Conservation (phyloP, 2,113 vertebrate genomes). For the Rhagologus leucostigma region DNA sequence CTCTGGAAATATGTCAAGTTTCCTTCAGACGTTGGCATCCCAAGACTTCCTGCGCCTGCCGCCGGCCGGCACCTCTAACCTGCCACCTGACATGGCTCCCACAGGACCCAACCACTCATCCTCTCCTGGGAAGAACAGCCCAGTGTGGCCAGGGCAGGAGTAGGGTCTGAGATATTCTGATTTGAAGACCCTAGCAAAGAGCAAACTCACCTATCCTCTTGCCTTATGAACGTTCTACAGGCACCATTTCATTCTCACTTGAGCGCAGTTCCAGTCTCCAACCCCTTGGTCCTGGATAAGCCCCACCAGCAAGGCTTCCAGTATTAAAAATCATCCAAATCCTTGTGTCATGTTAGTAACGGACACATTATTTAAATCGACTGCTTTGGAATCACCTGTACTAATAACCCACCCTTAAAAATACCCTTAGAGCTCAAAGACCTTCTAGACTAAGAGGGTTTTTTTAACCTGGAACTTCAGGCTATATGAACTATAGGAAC, state of each 20-base stretch:
- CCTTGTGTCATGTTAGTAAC: not conserved
- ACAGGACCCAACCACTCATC: accelerated
- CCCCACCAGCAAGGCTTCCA: not conserved
- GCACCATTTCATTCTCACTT: not conserved
- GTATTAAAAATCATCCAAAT: not conserved
- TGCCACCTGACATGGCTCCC: not conserved
- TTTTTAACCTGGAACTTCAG: not conserved
- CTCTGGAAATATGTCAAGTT: constrained; percentile 46
- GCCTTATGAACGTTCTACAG: not conserved
- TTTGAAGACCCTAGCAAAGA: not conserved
- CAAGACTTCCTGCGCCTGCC: not conserved
- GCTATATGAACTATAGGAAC: not conserved
- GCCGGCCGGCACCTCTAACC: accelerated
- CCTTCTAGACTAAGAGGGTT: not conserved
- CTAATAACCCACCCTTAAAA: not conserved
- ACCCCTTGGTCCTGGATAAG: not conserved
- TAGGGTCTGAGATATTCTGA: accelerated
- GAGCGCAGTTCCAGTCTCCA: not conserved
- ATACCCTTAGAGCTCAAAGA: not conserved
- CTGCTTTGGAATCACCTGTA: not conserved
- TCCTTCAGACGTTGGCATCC: not conserved
- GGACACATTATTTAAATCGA: not conserved
- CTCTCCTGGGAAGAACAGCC: not conserved
- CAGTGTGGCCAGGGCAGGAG: not conserved
- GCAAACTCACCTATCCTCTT: not conserved